A percentile compares a stretch with the other conserved stretches of the same genome.
phyloP scores from a whole-genome alignment of 2,888 invertebrate species.

The Tenthredo livida region DNA sequence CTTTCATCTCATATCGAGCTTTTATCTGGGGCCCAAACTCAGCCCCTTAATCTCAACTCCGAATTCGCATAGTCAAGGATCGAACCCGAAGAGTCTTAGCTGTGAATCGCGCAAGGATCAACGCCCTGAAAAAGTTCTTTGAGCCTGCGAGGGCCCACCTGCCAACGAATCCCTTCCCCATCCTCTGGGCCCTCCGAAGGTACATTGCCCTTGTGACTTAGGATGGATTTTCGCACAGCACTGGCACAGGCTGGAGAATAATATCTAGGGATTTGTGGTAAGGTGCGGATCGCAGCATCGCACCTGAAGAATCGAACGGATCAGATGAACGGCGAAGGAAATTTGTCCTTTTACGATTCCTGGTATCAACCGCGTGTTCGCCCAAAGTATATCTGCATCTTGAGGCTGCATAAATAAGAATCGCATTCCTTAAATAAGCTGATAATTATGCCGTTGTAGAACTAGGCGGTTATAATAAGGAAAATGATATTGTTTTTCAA shows the following conservation, averaged over 20 bases:
- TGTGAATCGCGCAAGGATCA: slow-evolving; percentile 65
- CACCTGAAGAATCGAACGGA: too few species aligned
- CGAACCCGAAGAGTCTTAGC: background rate
- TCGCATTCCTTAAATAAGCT: background rate
- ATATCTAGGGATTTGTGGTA: background rate
- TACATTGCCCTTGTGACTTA: slow-evolving; percentile 72
- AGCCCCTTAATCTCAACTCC: background rate
- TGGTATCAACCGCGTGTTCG: background rate
- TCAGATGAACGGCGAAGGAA: background rate
- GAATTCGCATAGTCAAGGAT: background rate
- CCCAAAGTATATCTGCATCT: background rate
- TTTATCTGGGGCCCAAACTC: background rate
- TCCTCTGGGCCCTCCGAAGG: slow-evolving; percentile 58
- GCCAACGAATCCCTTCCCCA: slow-evolving; percentile 68
- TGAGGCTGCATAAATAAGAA: background rate
- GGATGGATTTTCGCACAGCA: slow-evolving; percentile 64
- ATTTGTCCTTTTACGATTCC: background rate
- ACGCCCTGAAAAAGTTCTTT: slow-evolving; percentile 75
- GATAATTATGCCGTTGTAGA: background rate
- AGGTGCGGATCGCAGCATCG: background rate
- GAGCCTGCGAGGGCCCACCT: slow-evolving; percentile 75
- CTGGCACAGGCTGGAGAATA: background rate
- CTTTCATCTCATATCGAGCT: background rate
- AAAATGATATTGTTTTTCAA: background rate
- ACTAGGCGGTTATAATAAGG: background rate